phyloP scores from a whole-genome alignment of 2,888 invertebrate genomes.

The Pterobdella sp. region DNA sequence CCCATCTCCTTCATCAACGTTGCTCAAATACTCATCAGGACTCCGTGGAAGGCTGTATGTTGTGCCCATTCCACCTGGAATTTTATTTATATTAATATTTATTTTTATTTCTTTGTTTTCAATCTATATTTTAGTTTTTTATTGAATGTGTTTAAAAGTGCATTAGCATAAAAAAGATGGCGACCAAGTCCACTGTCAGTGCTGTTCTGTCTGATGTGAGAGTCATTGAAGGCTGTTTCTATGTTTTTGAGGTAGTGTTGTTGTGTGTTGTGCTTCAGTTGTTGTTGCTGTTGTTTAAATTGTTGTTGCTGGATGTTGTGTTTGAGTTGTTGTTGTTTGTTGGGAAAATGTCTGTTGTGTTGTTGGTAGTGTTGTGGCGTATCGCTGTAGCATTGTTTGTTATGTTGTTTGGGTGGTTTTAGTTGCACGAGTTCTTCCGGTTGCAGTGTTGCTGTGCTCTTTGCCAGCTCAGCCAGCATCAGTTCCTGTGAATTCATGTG shows the following conservation, averaged over 20 bases:
- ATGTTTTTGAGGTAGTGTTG: not conserved
- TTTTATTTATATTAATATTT: constrained; percentile 2
- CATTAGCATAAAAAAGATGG: not conserved
- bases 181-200: constrained; percentile 81
- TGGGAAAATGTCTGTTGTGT: not conserved
- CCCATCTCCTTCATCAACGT: constrained; percentile 66
- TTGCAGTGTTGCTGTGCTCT: not conserved
- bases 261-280: not conserved
- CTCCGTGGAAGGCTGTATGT: constrained; percentile 83
- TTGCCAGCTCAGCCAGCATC: constrained; percentile 1
- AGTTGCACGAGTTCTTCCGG: not conserved
- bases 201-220: constrained; percentile 82
- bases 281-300: not conserved
- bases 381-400: not conserved
- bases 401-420: not conserved
- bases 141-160: not conserved
- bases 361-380: not conserved
- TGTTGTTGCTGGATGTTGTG: not conserved
- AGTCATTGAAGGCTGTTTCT: constrained; percentile 18
- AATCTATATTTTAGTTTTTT: not conserved
- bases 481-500: too few species aligned
- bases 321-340: not conserved
- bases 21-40: constrained; percentile 81
- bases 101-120: not conserved
- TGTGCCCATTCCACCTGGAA: constrained; percentile 58